Conservation (phyloP, 2,797 vertebrate genomes). For the Pteronotus mesoamericanus region DNA sequence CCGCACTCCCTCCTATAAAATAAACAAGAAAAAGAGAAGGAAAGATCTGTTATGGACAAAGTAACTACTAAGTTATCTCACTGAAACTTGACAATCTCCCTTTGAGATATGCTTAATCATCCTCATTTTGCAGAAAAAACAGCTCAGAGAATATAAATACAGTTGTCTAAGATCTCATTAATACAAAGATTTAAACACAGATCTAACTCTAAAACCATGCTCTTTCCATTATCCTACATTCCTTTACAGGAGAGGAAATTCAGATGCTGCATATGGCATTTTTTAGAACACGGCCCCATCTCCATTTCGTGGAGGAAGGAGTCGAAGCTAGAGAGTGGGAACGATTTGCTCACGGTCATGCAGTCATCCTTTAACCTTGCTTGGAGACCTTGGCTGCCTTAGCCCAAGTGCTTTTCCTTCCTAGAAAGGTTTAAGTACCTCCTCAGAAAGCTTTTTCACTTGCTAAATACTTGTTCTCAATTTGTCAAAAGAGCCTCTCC, state of each 20-base stretch:
- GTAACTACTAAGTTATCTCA: not conserved
- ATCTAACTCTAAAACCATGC: not conserved
- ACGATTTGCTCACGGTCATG: not conserved
- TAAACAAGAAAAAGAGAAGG: conserved; percentile 10
- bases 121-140: not conserved
- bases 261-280: not conserved
- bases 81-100: not conserved
- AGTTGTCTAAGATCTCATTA: not conserved
- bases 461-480: not conserved
- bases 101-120: not conserved
- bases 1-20: not conserved
- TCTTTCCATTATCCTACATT: not conserved
- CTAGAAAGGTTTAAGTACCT: not conserved
- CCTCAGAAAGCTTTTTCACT: not conserved
- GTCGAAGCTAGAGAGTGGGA: not conserved
- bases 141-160: not conserved
- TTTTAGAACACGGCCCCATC: not conserved
- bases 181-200: not conserved
- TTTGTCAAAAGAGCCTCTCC: not conserved
- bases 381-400: not conserved
- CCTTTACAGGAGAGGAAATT: not conserved
- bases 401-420: not conserved
- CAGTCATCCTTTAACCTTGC: not conserved
- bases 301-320: conserved; percentile 14
- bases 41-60: not conserved